Conservation (phyloP, 2,888 invertebrate species). For the Melanostoma mellinum region DNA sequence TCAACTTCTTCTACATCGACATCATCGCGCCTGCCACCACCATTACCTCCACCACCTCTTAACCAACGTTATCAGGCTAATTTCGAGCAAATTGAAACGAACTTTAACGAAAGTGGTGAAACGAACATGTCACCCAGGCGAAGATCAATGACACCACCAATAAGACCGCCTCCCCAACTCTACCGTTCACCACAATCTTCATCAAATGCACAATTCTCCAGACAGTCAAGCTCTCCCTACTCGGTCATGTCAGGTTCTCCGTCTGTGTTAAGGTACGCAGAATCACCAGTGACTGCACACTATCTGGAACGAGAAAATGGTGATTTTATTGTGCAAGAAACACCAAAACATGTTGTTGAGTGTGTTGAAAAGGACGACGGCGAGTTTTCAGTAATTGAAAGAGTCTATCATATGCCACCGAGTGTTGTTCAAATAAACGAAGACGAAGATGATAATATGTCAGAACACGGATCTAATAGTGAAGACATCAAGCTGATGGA, state of each 20-base stretch:
- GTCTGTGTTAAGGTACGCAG: constrained; percentile 80
- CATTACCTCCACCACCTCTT: constrained; percentile 60
- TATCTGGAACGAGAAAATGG: constrained; percentile 81
- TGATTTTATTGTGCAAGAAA: constrained; percentile 81
- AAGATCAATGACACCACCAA: constrained; percentile 56
- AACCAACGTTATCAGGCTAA: constrained; percentile 56
- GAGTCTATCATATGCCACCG: constrained; percentile 81
- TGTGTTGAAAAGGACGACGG: constrained; percentile 82
- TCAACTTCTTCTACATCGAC: constrained; percentile 36
- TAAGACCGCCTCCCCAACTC: constrained; percentile 56
- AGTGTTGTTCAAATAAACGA: constrained; percentile 81
- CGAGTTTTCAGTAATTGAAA: constrained; percentile 82
- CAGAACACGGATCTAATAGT: constrained; percentile 68
- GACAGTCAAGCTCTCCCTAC: constrained; percentile 68
- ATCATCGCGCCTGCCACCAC: constrained; percentile 46
- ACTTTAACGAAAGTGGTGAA: constrained; percentile 32
- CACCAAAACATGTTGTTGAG: constrained; percentile 81
- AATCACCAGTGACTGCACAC: constrained; percentile 80
- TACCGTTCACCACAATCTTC: constrained; percentile 58
- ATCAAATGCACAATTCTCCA: constrained; percentile 29
- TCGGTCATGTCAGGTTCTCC: constrained; percentile 74
- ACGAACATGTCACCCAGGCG: constrained; percentile 44
- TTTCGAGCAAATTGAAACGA: constrained; percentile 36
- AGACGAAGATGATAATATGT: constrained; percentile 78
- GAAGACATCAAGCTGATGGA: constrained; percentile 73